These are phyloP conservation scores for Platerodrilus igneus DNA, from an alignment of 2,888 invertebrate species.

Conservation along the genomic window DNA sequence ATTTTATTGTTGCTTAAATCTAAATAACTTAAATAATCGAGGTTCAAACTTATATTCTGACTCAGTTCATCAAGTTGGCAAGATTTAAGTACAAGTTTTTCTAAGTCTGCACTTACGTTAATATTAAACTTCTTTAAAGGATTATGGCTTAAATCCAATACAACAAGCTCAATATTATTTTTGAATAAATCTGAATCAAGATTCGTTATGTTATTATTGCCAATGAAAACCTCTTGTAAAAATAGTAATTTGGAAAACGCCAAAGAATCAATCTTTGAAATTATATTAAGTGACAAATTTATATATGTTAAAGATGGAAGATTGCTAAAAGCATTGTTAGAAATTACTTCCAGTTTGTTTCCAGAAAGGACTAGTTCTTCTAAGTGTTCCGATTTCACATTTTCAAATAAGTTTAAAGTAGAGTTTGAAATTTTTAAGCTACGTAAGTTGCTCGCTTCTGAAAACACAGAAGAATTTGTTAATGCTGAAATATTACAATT, in stretches of 20 bases:
- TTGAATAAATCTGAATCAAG: slow-evolving; percentile 63
- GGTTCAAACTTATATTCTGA: slow-evolving; percentile 60
- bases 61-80: slow-evolving; percentile 63
- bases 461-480: slow-evolving; percentile 66
- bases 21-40: slow-evolving; percentile 61
- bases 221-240: slow-evolving; percentile 68
- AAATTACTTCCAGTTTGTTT: slow-evolving; percentile 63
- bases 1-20: slow-evolving; percentile 67
- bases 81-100: slow-evolving; percentile 64
- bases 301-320: slow-evolving; percentile 61
- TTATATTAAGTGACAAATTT: slow-evolving; percentile 63
- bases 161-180: slow-evolving; percentile 61
- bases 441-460: slow-evolving; percentile 60
- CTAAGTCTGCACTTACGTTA: slow-evolving; percentile 59
- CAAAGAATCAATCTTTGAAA: slow-evolving; percentile 57
- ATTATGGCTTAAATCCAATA: slow-evolving; percentile 65
- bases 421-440: slow-evolving; percentile 52
- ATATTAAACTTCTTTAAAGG: slow-evolving; percentile 60
- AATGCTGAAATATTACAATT: slow-evolving; percentile 63
- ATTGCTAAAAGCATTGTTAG: slow-evolving; percentile 59
- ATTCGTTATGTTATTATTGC: slow-evolving; percentile 62
- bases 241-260: slow-evolving; percentile 60
- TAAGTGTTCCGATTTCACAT: slow-evolving; percentile 22
- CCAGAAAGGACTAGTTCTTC: slow-evolving; percentile 48
- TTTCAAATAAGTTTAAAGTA: slow-evolving; percentile 29